A percentile compares a stretch with the other conserved stretches of the same genome.
These are phyloP conservation scores for Chionoecetes opilio DNA, from an alignment of 1,140 invertebrate genomes.

Conservation along the genomic window DNA sequence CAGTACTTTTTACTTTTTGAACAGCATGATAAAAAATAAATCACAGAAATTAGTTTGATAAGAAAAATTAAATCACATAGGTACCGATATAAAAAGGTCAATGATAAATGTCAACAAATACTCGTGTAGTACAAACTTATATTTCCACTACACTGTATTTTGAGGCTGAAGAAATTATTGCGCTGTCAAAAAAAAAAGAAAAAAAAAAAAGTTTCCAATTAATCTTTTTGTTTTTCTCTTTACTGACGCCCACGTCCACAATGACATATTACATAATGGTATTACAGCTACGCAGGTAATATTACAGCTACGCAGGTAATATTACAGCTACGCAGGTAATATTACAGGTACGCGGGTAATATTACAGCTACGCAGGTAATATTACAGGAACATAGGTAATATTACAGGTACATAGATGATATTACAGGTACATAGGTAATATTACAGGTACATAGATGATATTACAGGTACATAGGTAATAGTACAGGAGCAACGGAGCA, in stretches of 20 bases:
- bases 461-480: no score
- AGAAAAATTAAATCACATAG: not conserved
- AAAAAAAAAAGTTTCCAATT: not conserved
- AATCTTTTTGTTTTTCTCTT: not conserved
- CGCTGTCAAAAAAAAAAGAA: not conserved
- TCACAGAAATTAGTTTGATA: not conserved
- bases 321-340: no score
- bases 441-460: no score
- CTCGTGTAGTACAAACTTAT: not conserved
- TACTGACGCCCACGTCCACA: not conserved
- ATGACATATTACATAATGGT: not conserved
- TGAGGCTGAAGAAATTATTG: not conserved
- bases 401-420: no score
- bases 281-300: no score
- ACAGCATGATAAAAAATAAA: not conserved
- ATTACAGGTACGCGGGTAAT: no score
- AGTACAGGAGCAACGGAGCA: no score
- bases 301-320: no score
- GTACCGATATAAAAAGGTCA: not conserved
- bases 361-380: no score
- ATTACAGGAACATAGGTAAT: no score
- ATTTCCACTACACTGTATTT: not conserved
- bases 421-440: no score
- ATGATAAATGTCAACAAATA: not conserved
- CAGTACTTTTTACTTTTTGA: not conserved